Percentiles rank a stretch among this genome's conserved stretches.
phyloP scores from a whole-genome alignment of 2,113 vertebrate genomes.

The Cryptomyrus ogoouensis region DNA sequence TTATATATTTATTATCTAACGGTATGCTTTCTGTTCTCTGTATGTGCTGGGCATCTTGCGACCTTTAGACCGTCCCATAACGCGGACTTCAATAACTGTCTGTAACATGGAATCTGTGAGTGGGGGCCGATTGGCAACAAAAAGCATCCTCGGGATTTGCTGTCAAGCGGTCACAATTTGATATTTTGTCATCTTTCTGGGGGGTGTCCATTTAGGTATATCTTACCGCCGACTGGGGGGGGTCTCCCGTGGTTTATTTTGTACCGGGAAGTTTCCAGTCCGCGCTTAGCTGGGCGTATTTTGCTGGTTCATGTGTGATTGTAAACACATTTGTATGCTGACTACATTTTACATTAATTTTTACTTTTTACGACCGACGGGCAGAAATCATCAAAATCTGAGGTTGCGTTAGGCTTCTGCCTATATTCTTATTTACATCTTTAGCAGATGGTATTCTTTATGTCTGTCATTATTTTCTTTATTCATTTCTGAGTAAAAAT shows the following conservation, averaged over 20 bases:
- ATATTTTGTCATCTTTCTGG: no score
- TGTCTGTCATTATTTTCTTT: not conserved
- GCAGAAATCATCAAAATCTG: not conserved
- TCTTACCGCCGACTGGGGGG: no score
- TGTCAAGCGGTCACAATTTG: not conserved
- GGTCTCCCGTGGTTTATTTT: no score
- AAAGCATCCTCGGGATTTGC: not conserved
- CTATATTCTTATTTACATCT: not conserved
- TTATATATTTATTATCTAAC: not conserved
- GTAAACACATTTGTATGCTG: not conserved
- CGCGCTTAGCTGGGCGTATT: not conserved
- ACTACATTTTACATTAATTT: not conserved
- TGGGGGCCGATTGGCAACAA: not conserved
- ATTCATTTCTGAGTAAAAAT: not conserved
- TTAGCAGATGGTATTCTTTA: not conserved
- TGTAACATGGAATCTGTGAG: not conserved
- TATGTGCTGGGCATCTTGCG: not conserved
- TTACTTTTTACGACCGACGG: not conserved
- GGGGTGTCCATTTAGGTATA: no score
- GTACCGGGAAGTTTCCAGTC: not conserved
- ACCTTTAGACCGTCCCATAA: not conserved
- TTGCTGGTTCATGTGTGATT: not conserved
- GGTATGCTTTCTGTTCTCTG: not conserved
- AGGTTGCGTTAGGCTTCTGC: not conserved
- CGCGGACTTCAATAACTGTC: not conserved